Evolutionary conservation across 2,113 vertebrate genomes (phyloP), one percentile per base, ranked within the genome.

Genomic region (Laticauda laticaudata): DNA sequence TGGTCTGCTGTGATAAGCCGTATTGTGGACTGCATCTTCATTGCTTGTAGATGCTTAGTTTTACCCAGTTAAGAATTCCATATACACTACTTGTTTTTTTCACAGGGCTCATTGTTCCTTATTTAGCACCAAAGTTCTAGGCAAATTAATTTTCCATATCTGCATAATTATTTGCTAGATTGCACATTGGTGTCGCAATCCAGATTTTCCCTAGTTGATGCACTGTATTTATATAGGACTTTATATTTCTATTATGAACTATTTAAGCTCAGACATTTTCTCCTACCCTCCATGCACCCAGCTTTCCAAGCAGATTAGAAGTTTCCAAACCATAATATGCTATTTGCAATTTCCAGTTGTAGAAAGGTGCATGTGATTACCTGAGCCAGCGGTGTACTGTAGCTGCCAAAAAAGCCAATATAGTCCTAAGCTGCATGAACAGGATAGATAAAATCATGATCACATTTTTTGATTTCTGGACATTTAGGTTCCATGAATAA

Each of bases 1-100:
- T 59, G 57, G 23, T 24, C 57, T 59, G 8, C 9, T 59, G 23
- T 24, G 57, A 24, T 59, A 59, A 59, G 57, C 57, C 23, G 2
- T 59, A 26, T 24, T 59, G 23, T 10, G 0, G 11, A 12, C 61
- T 64, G 10, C 59, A 64, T 64, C 11, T 29, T 64, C 61, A 4
- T 64, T 64, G n/a, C 56, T 56, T 81, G 39, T 56, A n/a, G 4
- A 29, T 45, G 8, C 43, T 51, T 39, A 3, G 9, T 4, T 64
- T 61, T n/a, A 64, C 48, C 86, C 86, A 57, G 39, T 20, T 93
- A 95, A 90, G 57, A 92, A 51, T 34, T 7, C 54, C 92, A 3
- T 86, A 39, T 55, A 90, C 48, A 12, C 23, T 89, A 3, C 34
- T 87, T 8, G 85, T 92, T 21, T 57, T 85, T 0, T 85, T 0